Evolutionary conservation across 2,113 vertebrate genomes (phyloP).

Genomic region (Ctenomys sociabilis): DNA sequence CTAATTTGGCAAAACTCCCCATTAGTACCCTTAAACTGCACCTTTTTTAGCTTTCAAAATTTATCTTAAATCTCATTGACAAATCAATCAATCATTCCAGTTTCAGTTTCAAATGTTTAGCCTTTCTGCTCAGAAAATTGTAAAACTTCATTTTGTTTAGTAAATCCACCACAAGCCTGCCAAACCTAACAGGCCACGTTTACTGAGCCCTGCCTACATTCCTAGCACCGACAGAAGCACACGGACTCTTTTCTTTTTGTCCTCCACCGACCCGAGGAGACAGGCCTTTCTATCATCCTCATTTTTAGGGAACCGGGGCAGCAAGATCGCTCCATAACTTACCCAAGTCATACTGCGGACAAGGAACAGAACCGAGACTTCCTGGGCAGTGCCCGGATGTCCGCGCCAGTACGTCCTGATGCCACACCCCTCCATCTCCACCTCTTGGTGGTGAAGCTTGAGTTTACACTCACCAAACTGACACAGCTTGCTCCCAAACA

Average conservation of each 20-base stretch:
- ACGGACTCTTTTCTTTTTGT: background rate
- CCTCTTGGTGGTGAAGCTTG: background rate
- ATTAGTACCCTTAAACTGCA: background rate
- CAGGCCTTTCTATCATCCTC: background rate
- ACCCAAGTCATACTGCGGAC: background rate
- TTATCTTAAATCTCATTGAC: background rate
- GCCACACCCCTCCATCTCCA: background rate
- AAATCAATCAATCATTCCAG: background rate
- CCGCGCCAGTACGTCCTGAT: background rate
- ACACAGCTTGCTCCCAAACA: background rate
- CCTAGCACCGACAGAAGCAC: background rate
- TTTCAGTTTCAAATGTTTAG: background rate
- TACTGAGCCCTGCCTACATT: background rate
- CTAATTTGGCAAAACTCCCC: background rate
- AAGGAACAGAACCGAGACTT: background rate
- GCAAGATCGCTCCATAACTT: background rate
- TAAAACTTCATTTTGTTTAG: background rate
- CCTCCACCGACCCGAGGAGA: background rate
- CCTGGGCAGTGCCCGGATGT: background rate
- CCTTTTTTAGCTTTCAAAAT: background rate
- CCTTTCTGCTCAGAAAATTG: constrained; percentile 1
- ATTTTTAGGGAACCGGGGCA: background rate
- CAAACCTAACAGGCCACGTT: background rate
- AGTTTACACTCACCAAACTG: background rate
- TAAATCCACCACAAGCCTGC: background rate